Evolutionary conservation across 2,113 vertebrate genomes (phyloP).

Genomic region (Bufo bufo): DNA sequence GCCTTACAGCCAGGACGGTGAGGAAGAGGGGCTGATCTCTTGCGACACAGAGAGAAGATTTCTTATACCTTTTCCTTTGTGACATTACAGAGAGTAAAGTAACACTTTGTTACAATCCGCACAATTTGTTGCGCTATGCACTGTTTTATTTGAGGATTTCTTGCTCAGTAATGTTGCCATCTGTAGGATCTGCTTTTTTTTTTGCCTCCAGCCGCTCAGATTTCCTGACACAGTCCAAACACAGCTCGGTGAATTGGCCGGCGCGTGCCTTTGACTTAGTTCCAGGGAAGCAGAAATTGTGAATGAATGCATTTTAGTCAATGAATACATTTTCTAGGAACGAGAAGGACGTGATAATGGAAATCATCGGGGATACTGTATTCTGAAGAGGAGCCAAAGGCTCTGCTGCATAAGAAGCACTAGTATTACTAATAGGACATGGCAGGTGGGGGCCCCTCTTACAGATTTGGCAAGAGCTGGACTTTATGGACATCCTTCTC

Average conservation of each 20-base stretch:
- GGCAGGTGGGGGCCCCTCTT: no score
- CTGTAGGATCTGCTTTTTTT: neutral
- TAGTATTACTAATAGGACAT: no score
- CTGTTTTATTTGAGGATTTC: neutral
- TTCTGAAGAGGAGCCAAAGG: no score
- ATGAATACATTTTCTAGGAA: neutral
- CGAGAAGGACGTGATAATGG: neutral
- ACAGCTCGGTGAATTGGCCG: neutral
- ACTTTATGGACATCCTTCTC: no score
- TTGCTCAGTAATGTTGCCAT: neutral
- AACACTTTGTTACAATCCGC: neutral
- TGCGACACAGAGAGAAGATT: no score
- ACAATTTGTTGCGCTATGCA: no score
- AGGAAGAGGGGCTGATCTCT: no score
- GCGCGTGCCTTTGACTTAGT: neutral
- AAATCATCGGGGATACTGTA: neutral
- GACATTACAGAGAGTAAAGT: neutral
- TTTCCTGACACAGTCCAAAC: neutral
- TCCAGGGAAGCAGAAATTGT: neutral
- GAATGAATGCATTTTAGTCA: neutral
- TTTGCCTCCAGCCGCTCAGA: neutral
- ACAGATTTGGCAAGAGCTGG: no score
- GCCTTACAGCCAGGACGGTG: no score
- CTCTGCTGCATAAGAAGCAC: no score
- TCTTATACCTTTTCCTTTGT: no score